Base-by-base conservation (phyloP, 2,113 vertebrate genomes). In the Hippocampus guttulatus region DNA sequence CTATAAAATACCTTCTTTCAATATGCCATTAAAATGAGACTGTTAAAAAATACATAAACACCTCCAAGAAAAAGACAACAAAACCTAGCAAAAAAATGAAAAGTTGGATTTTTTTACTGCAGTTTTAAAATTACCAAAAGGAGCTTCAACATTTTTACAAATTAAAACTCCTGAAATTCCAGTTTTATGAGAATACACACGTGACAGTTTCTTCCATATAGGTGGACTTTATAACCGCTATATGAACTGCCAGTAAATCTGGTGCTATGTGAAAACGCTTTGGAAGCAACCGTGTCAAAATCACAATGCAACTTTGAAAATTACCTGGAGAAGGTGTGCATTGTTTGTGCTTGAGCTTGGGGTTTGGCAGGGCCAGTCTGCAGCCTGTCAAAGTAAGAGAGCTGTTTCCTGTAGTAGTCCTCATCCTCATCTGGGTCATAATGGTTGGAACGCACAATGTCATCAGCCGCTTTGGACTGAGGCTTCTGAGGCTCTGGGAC, bases 321-420 rank as follows among this genome's bases (percentile, higher is more conserved):
- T 93, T 85, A 98, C 97, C 96, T 96, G 18, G 94, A 83, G 40
- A 85, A 91, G 78, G 81, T 87, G 79, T 94, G 93, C 41, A 87
- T 89, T 15, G 94, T 75, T 84, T 94, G 94, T 77, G 87, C 93
- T 83, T 94, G 94, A 51, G 93, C 81, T 67, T 92, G 94, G 8
- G 82, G 91, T 79, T 95, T 97, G 77, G 81, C 83, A 30, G 85
- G 85, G 33, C 88, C 85, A 20, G 90, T 69, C 74, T 96, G 84
- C 92, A 94, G 69, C 92, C 79, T 93, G 82, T 98, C 96, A 20
- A 99, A 98, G 86, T 95, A 98, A 0, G 97, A 97, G 73, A 98
- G 93, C 91, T 98, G 97, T 75, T 98, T 98, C 40, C 94, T 92
- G 75, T 98, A 99, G 74, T 96, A 98, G 41, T 98, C 96, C 69